These are phyloP conservation scores for Piezodorus guildinii DNA, from an alignment of 1,140 invertebrate species.

Conservation along the genomic window DNA sequence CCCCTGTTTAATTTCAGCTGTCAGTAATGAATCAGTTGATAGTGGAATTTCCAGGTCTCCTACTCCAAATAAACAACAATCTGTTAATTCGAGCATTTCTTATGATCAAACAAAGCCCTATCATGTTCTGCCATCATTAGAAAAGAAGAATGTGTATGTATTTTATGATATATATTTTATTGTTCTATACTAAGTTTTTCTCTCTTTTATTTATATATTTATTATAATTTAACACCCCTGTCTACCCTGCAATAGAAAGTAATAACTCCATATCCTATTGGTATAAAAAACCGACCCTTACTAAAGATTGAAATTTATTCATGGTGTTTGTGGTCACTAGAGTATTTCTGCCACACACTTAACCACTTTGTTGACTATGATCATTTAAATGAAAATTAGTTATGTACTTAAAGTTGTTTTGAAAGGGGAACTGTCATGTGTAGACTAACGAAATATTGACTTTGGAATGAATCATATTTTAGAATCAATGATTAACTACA, in stretches of 20 bases:
- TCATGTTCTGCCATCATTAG: background rate
- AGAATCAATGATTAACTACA: no score
- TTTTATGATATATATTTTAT: background rate
- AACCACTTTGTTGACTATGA: no score
- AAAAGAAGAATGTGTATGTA: background rate
- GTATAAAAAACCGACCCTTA: no score
- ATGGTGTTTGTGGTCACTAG: no score
- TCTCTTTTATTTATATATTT: background rate
- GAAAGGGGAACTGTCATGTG: no score
- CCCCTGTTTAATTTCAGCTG: conserved; percentile 2
- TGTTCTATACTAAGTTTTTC: background rate
- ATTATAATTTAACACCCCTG: background rate
- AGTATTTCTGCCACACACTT: no score
- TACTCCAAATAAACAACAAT: background rate
- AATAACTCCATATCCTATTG: no score
- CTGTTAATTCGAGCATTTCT: background rate
- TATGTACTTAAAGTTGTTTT: no score
- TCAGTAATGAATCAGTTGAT: conserved; percentile 4
- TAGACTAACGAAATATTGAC: no score
- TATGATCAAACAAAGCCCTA: background rate
- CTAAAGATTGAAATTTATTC: no score
- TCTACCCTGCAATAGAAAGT: background rate
- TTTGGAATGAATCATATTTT: no score
- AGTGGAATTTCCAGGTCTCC: conserved; percentile 7
- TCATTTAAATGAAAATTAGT: no score